These are phyloP conservation scores for Frankliniella fusca DNA, from an alignment of 2,888 invertebrate genomes.

Conservation along the genomic window DNA sequence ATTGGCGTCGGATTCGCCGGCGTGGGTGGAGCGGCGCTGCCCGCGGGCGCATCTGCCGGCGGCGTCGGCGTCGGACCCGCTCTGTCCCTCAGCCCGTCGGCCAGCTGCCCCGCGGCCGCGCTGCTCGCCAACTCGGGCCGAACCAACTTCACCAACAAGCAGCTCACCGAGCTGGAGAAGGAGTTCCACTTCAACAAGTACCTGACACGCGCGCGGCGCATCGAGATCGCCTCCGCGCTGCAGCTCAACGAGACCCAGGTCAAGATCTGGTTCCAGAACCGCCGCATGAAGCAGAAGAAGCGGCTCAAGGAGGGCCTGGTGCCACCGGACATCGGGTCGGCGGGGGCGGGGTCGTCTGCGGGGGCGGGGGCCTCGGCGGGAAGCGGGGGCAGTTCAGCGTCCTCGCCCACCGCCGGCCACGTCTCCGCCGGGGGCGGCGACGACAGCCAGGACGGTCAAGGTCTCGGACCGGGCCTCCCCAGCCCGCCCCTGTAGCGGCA, in stretches of 20 bases:
- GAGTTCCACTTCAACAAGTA: constrained; percentile 99
- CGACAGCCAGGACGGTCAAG: constrained; percentile 19
- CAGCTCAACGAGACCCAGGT: constrained; percentile 95
- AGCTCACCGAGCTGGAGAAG: constrained; percentile 97
- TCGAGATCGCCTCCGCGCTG: constrained; percentile 94
- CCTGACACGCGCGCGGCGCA: constrained; percentile 90
- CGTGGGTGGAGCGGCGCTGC: constrained; percentile 38
- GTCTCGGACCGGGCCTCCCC: background rate
- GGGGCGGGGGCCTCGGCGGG: background rate
- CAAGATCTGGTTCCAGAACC: constrained; percentile 82
- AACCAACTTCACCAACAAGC: constrained; percentile 99
- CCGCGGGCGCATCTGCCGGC: constrained; percentile 28
- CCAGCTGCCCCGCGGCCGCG: constrained; percentile 34
- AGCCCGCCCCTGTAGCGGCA: constrained; percentile 21
- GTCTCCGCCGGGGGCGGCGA: constrained; percentile 27
- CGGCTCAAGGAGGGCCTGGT: constrained; percentile 89
- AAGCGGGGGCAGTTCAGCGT: constrained; percentile 21
- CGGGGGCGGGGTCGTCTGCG: constrained; percentile 49
- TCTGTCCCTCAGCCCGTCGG: constrained; percentile 27
- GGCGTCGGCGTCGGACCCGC: constrained; percentile 11
- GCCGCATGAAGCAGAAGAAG: constrained; percentile 98
- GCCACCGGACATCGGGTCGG: constrained; percentile 53
- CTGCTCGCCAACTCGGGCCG: constrained; percentile 76
- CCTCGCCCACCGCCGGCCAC: background rate
- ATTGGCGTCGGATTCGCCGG: constrained; percentile 36